Percentiles rank a stretch among this genome's conserved stretches.
Evolutionary conservation across 2,113 vertebrate species (phyloP).

Genomic region (Morone saxatilis): DNA sequence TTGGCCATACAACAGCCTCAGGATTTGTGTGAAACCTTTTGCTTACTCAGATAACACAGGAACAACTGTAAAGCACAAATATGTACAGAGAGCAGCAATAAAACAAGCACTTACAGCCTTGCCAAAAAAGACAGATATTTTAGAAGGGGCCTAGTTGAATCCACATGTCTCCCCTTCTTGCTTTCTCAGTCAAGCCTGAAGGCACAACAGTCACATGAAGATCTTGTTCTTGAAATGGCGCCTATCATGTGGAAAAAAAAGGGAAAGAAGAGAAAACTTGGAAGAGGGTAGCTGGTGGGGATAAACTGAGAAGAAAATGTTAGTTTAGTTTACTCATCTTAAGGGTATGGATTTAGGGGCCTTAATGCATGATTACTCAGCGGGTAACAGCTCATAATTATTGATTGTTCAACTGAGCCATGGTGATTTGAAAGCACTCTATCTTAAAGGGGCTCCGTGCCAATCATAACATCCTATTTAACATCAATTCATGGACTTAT

Average conservation of each 20-base stretch:
- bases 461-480: constrained; percentile 67
- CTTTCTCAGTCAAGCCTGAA: constrained; percentile 34
- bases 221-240: constrained; percentile 49
- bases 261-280: too few relatives aligned
- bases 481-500: constrained; percentile 27
- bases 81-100: neutral
- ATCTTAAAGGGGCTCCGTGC: constrained; percentile 48
- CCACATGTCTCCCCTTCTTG: constrained; percentile 20
- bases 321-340: constrained; percentile 54
- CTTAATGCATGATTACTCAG: constrained; percentile 77
- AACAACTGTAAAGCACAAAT: neutral
- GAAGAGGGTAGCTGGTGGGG: neutral
- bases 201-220: constrained; percentile 79
- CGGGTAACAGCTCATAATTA: constrained; percentile 70
- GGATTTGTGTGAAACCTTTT: constrained; percentile 37
- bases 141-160: constrained; percentile 1
- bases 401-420: constrained; percentile 70
- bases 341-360: constrained; percentile 40
- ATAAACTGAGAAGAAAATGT: constrained; percentile 28
- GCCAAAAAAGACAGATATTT: constrained; percentile 37
- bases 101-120: constrained; percentile 7
- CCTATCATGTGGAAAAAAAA: constrained; percentile 56
- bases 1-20: constrained; percentile 50
- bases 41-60: neutral
- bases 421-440: constrained; percentile 65